Evolutionary conservation across 2,888 invertebrate genomes (phyloP).

Genomic region (Eledona agricola): DNA sequence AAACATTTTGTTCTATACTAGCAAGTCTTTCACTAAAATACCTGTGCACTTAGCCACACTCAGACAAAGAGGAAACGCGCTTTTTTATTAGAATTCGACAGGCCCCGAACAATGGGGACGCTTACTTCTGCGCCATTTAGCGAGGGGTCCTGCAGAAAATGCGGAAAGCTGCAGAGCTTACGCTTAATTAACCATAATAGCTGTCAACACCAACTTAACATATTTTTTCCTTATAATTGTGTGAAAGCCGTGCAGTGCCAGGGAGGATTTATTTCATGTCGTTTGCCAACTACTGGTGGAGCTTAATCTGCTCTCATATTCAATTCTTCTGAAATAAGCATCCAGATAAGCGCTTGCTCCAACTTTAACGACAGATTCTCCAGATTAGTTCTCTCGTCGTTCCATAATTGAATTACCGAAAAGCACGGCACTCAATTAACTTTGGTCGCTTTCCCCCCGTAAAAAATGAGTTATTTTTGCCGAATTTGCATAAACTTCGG

Average conservation of each 20-base stretch:
- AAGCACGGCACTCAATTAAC: conserved; percentile 17
- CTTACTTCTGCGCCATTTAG: no score
- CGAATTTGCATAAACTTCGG: no score
- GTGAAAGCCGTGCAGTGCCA: conserved; percentile 3
- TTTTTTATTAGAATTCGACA: conserved; percentile 16
- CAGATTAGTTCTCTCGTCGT: conserved; percentile 21
- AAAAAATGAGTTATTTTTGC: no score
- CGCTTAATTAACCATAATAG: conserved; percentile 5
- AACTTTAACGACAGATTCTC: conserved; percentile 12
- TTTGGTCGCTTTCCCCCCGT: no score
- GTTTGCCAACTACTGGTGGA: conserved; percentile 20
- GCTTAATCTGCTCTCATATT: conserved; percentile 18
- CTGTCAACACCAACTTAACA: conserved; percentile 16
- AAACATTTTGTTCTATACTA: conserved; percentile 33
- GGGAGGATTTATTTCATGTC: conserved; percentile 21
- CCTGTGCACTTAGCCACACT: conserved; percentile 18
- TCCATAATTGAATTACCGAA: conserved; percentile 21
- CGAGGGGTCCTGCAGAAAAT: no score
- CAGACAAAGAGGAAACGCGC: background rate
- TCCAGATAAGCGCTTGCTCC: no score
- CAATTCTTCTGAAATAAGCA: conserved; percentile 12
- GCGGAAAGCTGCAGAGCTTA: no score
- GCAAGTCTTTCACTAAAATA: conserved; percentile 23
- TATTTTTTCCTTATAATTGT: conserved; percentile 18
- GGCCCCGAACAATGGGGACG: no score